phyloP scores from a whole-genome alignment of 2,113 vertebrate species.

The Okapia johnstoni region DNA sequence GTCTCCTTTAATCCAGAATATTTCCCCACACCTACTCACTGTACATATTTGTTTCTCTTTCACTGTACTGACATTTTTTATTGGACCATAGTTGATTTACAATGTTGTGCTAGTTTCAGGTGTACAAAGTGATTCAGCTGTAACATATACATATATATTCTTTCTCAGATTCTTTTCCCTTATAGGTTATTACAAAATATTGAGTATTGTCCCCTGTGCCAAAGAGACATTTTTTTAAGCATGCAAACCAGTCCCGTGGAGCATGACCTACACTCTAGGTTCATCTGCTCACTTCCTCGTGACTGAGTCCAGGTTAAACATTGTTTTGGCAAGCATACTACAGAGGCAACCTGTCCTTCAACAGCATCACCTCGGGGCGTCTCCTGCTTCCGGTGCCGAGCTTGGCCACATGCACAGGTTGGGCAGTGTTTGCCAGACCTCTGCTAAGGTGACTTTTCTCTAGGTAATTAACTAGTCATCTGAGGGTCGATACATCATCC shows the following conservation, averaged over 20 bases:
- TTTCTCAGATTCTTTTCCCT: background rate
- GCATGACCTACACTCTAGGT: background rate
- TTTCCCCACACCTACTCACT: background rate
- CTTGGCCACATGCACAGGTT: background rate
- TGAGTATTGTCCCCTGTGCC: background rate
- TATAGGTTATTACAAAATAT: background rate
- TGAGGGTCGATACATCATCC: background rate
- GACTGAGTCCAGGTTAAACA: background rate
- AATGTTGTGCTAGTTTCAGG: background rate
- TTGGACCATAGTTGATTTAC: background rate
- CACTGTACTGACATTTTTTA: background rate
- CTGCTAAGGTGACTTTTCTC: background rate
- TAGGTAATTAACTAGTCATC: background rate
- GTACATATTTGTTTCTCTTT: background rate
- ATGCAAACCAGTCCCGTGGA: background rate
- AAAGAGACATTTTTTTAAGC: background rate
- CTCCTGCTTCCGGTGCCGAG: background rate
- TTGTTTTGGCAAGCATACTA: background rate
- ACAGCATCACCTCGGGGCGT: accelerated
- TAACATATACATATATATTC: background rate
- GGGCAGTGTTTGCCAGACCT: background rate
- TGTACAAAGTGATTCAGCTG: background rate
- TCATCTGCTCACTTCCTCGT: background rate
- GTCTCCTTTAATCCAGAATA: background rate
- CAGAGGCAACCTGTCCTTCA: background rate